A percentile compares a stretch with the other conserved stretches of the same genome.
Conservation (phyloP, 1,140 invertebrate species). For the Drosophila auraria region DNA sequence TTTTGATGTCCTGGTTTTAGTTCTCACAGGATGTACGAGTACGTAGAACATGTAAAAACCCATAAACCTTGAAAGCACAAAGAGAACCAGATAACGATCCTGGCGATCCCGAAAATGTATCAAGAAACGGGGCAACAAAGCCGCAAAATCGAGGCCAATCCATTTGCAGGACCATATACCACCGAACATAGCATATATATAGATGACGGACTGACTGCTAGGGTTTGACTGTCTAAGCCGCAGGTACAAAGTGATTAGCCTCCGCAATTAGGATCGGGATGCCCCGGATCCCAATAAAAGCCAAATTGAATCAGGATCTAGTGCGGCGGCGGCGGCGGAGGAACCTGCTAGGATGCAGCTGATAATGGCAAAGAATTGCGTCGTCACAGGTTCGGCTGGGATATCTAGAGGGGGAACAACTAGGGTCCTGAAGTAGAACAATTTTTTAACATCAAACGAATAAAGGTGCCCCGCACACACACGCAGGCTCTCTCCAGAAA, state of each 20-base stretch:
- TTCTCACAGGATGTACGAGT: constrained; percentile 75
- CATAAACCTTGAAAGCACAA: constrained; percentile 75
- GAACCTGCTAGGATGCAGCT: constrained; percentile 48
- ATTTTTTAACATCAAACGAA: constrained; percentile 79
- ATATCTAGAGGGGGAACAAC: constrained; percentile 27
- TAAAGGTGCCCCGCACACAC: constrained; percentile 59
- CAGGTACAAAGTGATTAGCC: constrained; percentile 80
- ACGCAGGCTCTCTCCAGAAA: constrained; percentile 35
- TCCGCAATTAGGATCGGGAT: constrained; percentile 73
- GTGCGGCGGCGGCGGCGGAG: constrained; percentile 42
- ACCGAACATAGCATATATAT: background rate
- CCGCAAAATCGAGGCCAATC: constrained; percentile 65
- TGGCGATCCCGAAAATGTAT: constrained; percentile 42
- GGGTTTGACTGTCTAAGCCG: constrained; percentile 80
- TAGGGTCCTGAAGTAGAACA: constrained; percentile 42
- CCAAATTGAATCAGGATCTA: constrained; percentile 67
- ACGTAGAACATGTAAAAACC: constrained; percentile 39
- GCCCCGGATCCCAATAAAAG: constrained; percentile 72
- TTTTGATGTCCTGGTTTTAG: constrained; percentile 23
- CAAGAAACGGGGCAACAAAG: constrained; percentile 68
- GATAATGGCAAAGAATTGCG: constrained; percentile 82
- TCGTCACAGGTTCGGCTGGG: constrained; percentile 68
- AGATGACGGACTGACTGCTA: constrained; percentile 35
- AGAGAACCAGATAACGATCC: constrained; percentile 72
- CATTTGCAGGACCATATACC: constrained; percentile 64